Base-by-base conservation (phyloP, 2,797 vertebrate species). In the Urophycis tenuis region DNA sequence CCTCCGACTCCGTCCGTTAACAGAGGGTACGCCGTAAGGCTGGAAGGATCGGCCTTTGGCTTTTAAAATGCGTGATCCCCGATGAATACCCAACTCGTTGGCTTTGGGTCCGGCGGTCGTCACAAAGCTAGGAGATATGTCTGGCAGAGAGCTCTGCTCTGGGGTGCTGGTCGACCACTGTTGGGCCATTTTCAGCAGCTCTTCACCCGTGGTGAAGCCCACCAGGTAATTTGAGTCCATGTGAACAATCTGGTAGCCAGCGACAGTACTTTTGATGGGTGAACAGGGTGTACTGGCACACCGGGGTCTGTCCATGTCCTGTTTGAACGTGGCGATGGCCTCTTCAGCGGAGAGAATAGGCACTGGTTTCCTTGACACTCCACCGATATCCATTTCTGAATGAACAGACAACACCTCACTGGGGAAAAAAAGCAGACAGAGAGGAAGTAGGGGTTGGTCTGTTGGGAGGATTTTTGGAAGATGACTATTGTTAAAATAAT, bases 191-290 rank as follows among this genome's bases (percentile, higher is more conserved):
- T 98, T 97, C 72, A 99, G 93, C 82, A 99, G 93, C 92, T 98
- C 96, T 85, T 97, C 96, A 0, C 97, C 96, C 1, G 97, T 98
- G 0, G 96, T 94, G 88, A 99, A 99, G 83, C 97, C 95, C 73
- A 99, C 96, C 83, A 99, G 88, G 79, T 96, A 99, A 92, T 97
- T 97, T 33, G 96, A 96, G 93, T 99, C 96, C 96, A 99, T 97
- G 88, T 96, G 97, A 79, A 99, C 95, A 83, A 99, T 97, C 88
- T 99, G 96, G 88, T 98, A 99, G 17, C 96, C 96, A 0, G 95
- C 93, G 72, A 96, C 93, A 1, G 93, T 96, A 75, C 89, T 94
- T 83, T 95, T 93, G 89, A 97, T 93, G 0, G 97, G 97, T 0
- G 97, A 99, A 85, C 96, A 98, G 0, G 97, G 97, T 0, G 96